These are phyloP conservation scores for Lasioglossum villosulum DNA, from an alignment of 2,888 invertebrate species.

Conservation along the genomic window DNA sequence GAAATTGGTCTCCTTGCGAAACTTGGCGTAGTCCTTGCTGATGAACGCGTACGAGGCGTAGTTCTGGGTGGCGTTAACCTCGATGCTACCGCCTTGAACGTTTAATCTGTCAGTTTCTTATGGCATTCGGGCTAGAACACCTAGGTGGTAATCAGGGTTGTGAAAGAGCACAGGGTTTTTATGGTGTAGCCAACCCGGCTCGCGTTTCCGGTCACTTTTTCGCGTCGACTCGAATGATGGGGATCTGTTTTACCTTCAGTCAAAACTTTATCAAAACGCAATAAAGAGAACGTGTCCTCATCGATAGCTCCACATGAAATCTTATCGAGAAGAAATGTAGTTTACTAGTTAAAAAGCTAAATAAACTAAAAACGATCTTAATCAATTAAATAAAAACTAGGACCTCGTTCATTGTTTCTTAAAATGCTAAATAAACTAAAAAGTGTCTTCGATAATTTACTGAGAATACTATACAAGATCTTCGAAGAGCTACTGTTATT, in stretches of 20 bases:
- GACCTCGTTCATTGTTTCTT: not conserved
- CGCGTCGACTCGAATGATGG: not conserved
- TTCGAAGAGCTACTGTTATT: not conserved
- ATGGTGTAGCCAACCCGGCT: slow-evolving; percentile 37
- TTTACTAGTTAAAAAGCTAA: not conserved
- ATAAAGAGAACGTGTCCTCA: not conserved
- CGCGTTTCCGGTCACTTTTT: slow-evolving; percentile 45
- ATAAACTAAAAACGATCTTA: not conserved
- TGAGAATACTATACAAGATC: not conserved
- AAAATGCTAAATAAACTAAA: not conserved
- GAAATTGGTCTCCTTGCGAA: slow-evolving; percentile 85
- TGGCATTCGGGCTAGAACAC: slow-evolving; percentile 58
- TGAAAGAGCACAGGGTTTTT: slow-evolving; percentile 53
- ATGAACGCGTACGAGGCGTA: slow-evolving; percentile 85
- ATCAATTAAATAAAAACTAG: too few species aligned
- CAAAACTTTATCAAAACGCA: too few species aligned
- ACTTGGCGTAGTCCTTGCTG: slow-evolving; percentile 86
- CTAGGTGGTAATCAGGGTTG: slow-evolving; percentile 62
- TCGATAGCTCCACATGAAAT: not conserved
- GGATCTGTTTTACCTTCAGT: not conserved
- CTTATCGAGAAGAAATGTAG: not conserved
- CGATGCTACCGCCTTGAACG: slow-evolving; percentile 85
- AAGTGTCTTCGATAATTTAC: not conserved
- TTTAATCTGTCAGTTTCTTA: slow-evolving; percentile 70
- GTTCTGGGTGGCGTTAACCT: slow-evolving; percentile 85